Evolutionary conservation across 2,113 vertebrate species (phyloP).

Genomic region (Formicarius rufipectus): DNA sequence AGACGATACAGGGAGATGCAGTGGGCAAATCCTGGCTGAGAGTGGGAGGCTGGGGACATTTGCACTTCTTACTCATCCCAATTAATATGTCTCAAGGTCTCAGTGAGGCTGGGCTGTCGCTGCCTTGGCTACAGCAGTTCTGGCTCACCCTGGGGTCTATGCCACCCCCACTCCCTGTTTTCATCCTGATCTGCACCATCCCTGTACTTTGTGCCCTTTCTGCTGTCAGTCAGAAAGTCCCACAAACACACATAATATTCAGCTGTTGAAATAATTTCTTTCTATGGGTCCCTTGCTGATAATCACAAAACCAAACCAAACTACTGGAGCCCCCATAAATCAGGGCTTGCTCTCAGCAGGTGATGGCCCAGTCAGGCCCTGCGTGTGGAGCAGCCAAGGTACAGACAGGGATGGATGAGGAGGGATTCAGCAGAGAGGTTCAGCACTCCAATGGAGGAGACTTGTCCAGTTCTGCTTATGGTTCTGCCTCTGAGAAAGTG

Average conservation of each 20-base stretch:
- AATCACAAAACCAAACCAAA: not conserved
- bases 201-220: not conserved
- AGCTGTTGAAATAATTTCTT: not conserved
- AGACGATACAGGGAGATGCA: not conserved
- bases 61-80: not conserved
- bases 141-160: not conserved
- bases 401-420: not conserved
- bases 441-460: not conserved
- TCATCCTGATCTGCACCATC: not conserved
- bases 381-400: rapidly evolving
- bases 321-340: not conserved
- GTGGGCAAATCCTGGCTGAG: rapidly evolving
- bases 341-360: not conserved
- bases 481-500: not conserved
- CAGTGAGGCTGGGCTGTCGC: not conserved
- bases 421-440: not conserved
- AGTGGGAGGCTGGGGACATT: rapidly evolving
- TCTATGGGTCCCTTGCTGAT: not conserved
- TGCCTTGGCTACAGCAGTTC: not conserved
- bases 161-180: not conserved
- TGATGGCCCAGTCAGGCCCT: rapidly evolving
- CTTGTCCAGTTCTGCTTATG: rapidly evolving
- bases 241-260: not conserved
- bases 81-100: not conserved
- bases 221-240: not conserved